Percentiles rank a stretch among this genome's conserved stretches.
These are phyloP conservation scores for Drosophila aff. DNA, from an alignment of 1,140 invertebrate species.

Conservation along the genomic window DNA sequence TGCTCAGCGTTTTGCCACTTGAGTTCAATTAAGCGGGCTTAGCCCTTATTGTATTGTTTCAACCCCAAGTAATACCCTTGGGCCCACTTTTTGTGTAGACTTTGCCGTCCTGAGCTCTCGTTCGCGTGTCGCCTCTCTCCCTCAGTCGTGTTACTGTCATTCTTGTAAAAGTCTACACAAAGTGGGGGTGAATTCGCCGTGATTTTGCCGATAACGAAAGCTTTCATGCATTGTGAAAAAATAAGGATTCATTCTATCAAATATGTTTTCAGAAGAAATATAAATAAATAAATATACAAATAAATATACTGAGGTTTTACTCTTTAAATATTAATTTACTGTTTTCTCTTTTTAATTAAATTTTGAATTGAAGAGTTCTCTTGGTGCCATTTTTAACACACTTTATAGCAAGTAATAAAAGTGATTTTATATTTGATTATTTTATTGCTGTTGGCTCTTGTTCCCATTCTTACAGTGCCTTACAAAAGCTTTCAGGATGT, in stretches of 20 bases:
- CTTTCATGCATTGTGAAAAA: conserved; percentile 57
- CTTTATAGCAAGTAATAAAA: not conserved
- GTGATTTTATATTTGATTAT: not conserved
- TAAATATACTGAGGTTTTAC: not conserved
- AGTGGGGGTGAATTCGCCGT: conserved; percentile 31
- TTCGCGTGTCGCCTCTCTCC: conserved; percentile 8
- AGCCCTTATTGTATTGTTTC: conserved; percentile 31
- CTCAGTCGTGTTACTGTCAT: conserved; percentile 4
- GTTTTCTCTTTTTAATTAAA: not conserved
- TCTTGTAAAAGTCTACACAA: conserved; percentile 49
- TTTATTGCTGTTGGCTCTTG: too few species aligned
- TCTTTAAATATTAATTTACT: not conserved
- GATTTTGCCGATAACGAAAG: conserved; percentile 17
- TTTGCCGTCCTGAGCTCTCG: conserved; percentile 12
- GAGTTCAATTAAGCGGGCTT: conserved; percentile 39
- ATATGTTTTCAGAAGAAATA: not conserved
- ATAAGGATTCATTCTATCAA: not conserved
- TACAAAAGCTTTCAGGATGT: conserved; percentile 46
- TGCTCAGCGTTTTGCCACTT: conserved; percentile 17
- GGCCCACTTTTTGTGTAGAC: conserved; percentile 58
- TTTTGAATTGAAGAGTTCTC: too few species aligned
- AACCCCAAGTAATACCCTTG: conserved; percentile 49
- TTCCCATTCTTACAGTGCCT: conserved; percentile 27
- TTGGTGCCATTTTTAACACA: not conserved
- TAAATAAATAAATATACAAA: not conserved